Conservation (phyloP, 2,888 invertebrate genomes). For the Cordilura impudica region DNA sequence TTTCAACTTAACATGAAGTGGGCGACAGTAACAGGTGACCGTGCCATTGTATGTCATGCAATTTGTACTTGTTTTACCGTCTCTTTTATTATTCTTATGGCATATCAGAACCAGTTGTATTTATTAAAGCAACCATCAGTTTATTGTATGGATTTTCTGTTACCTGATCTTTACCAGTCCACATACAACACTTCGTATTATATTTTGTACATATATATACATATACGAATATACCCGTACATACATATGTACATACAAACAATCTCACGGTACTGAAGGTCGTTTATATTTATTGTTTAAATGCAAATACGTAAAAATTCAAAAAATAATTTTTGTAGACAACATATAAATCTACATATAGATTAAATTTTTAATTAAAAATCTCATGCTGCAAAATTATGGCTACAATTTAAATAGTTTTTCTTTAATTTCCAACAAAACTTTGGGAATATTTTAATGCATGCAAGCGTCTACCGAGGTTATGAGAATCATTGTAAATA, state of each 20-base stretch:
- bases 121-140: constrained; percentile 16
- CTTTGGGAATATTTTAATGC: not conserved
- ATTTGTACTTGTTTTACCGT: constrained; percentile 8
- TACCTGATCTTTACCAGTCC: constrained; percentile 35
- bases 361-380: constrained; percentile 40
- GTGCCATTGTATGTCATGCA: constrained; percentile 22
- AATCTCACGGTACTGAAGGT: constrained; percentile 59
- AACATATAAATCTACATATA: constrained; percentile 23
- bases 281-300: constrained; percentile 40
- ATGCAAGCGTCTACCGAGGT: constrained; percentile 3
- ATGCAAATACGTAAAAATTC: not conserved
- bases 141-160: constrained; percentile 1
- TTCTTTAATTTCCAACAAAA: not conserved
- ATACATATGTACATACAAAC: too few species aligned
- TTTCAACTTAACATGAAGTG: not conserved
- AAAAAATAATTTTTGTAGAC: not conserved
- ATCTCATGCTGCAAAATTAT: constrained; percentile 31
- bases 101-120: not conserved
- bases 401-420: constrained; percentile 6
- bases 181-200: not conserved
- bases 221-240: constrained; percentile 11
- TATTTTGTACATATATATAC: not conserved
- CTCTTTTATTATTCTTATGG: not conserved
- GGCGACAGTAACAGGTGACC: constrained; percentile 19
- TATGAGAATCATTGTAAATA: too few species aligned